phyloP scores from a whole-genome alignment of 2,113 vertebrate genomes.

The Myxocyprinus asiaticus region DNA sequence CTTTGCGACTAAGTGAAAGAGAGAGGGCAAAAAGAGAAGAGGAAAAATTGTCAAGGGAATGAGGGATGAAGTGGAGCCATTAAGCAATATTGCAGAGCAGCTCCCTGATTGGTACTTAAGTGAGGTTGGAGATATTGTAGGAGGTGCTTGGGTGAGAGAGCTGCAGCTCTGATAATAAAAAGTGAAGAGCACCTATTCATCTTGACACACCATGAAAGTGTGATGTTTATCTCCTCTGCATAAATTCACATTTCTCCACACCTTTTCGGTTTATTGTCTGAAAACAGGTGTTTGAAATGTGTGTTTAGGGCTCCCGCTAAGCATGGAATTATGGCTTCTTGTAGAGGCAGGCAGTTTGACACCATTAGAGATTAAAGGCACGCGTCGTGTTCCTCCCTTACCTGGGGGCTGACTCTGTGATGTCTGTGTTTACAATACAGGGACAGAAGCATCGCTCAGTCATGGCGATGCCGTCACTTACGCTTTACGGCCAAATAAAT shows the following conservation, averaged over 20 bases:
- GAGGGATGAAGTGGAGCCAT: conserved; percentile 1
- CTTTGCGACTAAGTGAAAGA: neutral
- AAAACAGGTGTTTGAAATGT: conserved; percentile 36
- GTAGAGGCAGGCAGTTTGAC: conserved; percentile 36
- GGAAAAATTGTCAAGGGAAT: neutral
- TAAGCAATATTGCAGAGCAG: conserved; percentile 22
- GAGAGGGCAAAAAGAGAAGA: neutral
- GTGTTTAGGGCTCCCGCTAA: conserved; percentile 28
- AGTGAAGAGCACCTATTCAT: conserved; percentile 26
- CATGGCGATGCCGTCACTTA: conserved; percentile 18
- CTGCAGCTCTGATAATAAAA: neutral
- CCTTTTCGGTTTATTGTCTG: conserved; percentile 33
- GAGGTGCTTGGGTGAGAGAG: conserved; percentile 14
- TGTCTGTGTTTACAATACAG: conserved; percentile 39
- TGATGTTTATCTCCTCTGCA: conserved; percentile 35
- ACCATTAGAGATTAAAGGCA: conserved; percentile 38
- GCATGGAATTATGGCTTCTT: conserved; percentile 35
- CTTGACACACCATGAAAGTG: conserved; percentile 22
- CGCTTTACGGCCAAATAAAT: conserved; percentile 37
- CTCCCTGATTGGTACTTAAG: conserved; percentile 30
- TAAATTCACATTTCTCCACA: conserved; percentile 19
- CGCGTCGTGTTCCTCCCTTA: conserved; percentile 1
- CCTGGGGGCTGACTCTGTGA: conserved; percentile 28
- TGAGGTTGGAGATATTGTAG: conserved; percentile 6
- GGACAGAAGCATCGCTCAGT: conserved; percentile 24